A percentile compares a stretch with the other conserved stretches of the same genome.
These are phyloP conservation scores for Hemiprocne comata DNA, from an alignment of 2,113 vertebrate species.

Conservation along the genomic window DNA sequence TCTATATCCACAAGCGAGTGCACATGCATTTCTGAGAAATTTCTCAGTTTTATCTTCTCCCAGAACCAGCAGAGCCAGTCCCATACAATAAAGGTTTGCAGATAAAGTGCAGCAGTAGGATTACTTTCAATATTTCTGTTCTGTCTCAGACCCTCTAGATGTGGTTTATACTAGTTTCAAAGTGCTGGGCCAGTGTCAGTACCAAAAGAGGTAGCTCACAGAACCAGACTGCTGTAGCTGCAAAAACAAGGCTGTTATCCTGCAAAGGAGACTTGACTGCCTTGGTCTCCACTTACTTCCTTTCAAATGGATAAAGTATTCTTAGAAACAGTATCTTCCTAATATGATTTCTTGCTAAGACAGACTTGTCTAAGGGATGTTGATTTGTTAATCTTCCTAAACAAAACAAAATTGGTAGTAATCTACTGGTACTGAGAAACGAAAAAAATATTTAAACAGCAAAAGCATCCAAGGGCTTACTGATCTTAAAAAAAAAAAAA, in stretches of 20 bases:
- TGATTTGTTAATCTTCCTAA: background rate
- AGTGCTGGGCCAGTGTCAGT: background rate
- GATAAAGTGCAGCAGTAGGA: background rate
- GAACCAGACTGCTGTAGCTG: background rate
- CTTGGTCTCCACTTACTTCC: background rate
- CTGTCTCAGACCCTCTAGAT: background rate
- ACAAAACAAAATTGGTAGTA: background rate
- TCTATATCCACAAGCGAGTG: background rate
- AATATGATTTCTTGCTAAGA: background rate
- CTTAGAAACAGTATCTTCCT: background rate
- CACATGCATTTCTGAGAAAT: background rate
- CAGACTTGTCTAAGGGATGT: background rate
- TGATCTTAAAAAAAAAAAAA: background rate
- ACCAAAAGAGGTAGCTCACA: background rate
- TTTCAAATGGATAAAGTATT: background rate
- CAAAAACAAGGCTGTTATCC: background rate
- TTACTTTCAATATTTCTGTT: background rate
- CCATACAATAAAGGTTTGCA: background rate
- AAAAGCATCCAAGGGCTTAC: background rate
- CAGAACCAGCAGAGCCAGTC: background rate
- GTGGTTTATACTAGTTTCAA: background rate
- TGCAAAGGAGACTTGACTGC: background rate
- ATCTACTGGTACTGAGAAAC: background rate
- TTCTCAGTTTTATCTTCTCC: background rate
- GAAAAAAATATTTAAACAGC: background rate